Evolutionary conservation across 1,140 invertebrate species (phyloP), one percentile per base, ranked within the genome.

Genomic region (Diplogasteroides magnus): DNA sequence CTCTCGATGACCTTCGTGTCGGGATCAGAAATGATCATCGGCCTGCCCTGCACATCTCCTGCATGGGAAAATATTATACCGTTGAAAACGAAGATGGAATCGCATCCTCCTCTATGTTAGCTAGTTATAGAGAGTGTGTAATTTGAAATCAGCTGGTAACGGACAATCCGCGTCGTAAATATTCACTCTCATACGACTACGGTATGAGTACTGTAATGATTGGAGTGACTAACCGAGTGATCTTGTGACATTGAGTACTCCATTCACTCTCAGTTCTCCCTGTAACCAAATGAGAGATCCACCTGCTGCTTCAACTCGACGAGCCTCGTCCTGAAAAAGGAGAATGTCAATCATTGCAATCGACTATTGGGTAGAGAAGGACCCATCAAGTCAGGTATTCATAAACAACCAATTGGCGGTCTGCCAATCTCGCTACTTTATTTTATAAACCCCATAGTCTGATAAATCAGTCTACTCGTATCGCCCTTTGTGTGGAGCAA

Each of bases 181-280:
- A 56, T 56, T 56, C 23, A n/a, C n/a, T n/a, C n/a, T n/a, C n/a
- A n/a, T n/a, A n/a, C n/a, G n/a, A n/a, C n/a, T n/a, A n/a, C n/a
- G n/a, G n/a, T n/a, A n/a, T n/a, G n/a, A n/a, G n/a, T n/a, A n/a
- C n/a, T n/a, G n/a, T n/a, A n/a, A n/a, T n/a, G n/a, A n/a, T n/a
- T n/a, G n/a, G n/a, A n/a, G n/a, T n/a, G n/a, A 13, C 67, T 15
- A 19, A 67, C 71, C 71, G 2, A 72, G 63, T 19, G 70, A 29
- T 11, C 68, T 29, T 1, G 68, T 73, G n/a, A 71, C 31, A 32
- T 74, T 74, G 2, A 74, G 70, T n/a, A 74, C 72, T 59, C 70
- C 72, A 55, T 73, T 73, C 1, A 74, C 72, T 1, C 71, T 59
- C 6, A 72, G 56, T 25, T 72, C 71, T 1, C 71, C 71, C 23